Conservation (phyloP, 2,888 invertebrate genomes). For the Lapara coniferarum region DNA sequence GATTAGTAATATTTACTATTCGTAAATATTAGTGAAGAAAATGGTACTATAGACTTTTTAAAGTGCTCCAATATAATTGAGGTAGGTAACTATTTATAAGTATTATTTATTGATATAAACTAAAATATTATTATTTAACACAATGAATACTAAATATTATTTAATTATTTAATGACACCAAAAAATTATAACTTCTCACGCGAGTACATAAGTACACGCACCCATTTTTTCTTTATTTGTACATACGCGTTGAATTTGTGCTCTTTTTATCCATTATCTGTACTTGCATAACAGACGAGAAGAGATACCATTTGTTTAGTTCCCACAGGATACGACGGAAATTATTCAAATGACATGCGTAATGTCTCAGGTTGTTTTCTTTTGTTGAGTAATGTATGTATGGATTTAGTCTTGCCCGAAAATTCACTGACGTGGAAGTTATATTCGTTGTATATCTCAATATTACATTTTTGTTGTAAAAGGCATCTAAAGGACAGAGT, state of each 20-base stretch:
- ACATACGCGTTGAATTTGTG: not conserved
- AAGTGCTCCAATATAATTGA: no score
- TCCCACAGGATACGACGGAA: constrained; percentile 18
- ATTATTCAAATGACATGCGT: constrained; percentile 24
- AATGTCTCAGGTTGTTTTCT: constrained; percentile 22
- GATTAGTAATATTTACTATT: no score
- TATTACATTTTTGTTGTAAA: not conserved
- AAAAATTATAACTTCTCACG: no score
- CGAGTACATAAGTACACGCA: no score
- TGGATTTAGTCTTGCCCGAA: constrained; percentile 17
- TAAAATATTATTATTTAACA: no score
- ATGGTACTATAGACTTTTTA: no score
- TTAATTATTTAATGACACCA: no score
- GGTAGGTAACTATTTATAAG: no score
- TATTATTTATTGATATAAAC: no score
- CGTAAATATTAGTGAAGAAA: no score
- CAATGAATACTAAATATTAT: no score
- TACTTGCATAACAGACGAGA: not conserved
- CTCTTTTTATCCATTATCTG: constrained; percentile 6
- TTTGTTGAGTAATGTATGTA: constrained; percentile 22
- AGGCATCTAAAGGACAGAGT: not conserved
- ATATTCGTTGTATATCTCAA: not conserved
- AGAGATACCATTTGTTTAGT: constrained; percentile 20
- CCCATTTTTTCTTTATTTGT: not conserved
- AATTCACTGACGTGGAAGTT: constrained; percentile 8